phyloP scores from a whole-genome alignment of 2,113 vertebrate species.

The Oncorhynchus mykiss region DNA sequence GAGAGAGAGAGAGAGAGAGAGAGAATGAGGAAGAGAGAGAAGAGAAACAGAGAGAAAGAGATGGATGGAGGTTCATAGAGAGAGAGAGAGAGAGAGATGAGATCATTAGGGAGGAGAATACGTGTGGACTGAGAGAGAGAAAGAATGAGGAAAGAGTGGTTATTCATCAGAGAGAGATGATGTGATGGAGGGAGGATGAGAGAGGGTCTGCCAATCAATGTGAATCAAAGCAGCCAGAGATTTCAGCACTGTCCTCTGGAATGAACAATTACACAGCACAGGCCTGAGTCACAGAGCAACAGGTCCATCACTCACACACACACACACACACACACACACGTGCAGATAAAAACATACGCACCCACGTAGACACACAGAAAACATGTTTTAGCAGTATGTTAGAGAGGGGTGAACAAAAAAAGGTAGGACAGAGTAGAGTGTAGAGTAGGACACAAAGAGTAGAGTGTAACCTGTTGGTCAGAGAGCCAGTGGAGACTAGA shows the following conservation, averaged over 20 bases:
- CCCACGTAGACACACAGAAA: too few species aligned
- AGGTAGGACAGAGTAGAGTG: too few species aligned
- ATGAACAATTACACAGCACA: conserved; percentile 33
- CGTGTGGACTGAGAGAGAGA: too few species aligned
- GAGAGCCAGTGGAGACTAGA: too few species aligned
- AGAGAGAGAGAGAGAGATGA: conserved; percentile 1
- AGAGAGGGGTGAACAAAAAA: too few species aligned
- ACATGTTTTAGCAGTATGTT: too few species aligned
- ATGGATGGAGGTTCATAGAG: not conserved
- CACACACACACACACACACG: not conserved
- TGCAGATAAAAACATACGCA: not conserved
- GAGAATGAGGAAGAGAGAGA: not conserved
- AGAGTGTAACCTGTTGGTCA: accelerated
- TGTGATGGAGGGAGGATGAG: too few species aligned
- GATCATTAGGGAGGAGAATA: too few species aligned
- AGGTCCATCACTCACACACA: not conserved
- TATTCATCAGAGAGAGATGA: not conserved
- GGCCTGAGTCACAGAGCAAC: conserved; percentile 25
- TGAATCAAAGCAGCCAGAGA: conserved; percentile 53
- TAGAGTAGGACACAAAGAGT: too few species aligned
- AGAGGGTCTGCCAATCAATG: conserved; percentile 28
- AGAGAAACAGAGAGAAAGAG: conserved; percentile 14
- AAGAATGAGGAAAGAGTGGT: not conserved
- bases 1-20: too few species aligned
- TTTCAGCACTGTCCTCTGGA: conserved; percentile 39